Percentiles rank a stretch among this genome's conserved stretches.
Evolutionary conservation across 2,113 vertebrate species (phyloP).

Genomic region (Tachysurus vachellii): DNA sequence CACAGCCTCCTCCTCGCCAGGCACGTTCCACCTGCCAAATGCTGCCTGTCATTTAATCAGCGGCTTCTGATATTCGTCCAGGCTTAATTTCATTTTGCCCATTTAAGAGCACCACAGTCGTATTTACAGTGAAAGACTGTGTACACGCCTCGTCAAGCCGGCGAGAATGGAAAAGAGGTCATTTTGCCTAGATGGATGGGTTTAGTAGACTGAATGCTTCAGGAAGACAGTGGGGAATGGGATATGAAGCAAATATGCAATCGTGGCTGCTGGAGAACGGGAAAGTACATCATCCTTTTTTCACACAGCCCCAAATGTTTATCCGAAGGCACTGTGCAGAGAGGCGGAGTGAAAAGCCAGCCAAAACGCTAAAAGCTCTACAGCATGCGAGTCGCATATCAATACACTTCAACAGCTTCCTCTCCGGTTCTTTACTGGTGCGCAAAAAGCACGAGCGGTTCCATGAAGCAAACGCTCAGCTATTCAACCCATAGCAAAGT

Average conservation of each 20-base stretch:
- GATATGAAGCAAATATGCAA: slow-evolving; percentile 29
- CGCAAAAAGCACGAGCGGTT: background rate
- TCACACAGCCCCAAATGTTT: background rate
- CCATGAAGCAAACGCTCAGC: slow-evolving; percentile 12
- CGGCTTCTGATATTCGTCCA: slow-evolving; percentile 47
- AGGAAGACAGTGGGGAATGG: slow-evolving; percentile 1
- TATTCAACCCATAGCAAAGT: background rate
- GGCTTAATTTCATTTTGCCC: slow-evolving; percentile 37
- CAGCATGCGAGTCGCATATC: slow-evolving; percentile 25
- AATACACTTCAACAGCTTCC: slow-evolving; percentile 21
- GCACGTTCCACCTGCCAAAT: slow-evolving; percentile 49
- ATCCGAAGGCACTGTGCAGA: background rate
- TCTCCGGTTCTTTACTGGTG: background rate
- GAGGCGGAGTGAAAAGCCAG: background rate
- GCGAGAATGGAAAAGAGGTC: slow-evolving; percentile 23
- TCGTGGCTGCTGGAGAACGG: slow-evolving; percentile 16
- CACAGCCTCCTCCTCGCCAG: slow-evolving; percentile 27
- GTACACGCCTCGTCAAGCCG: slow-evolving; percentile 4
- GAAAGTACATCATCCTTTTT: background rate
- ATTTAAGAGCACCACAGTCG: slow-evolving; percentile 33
- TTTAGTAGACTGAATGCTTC: slow-evolving; percentile 31
- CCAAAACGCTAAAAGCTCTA: slow-evolving; percentile 4
- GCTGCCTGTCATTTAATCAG: slow-evolving; percentile 29
- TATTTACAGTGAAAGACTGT: slow-evolving; percentile 22
- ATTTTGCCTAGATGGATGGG: slow-evolving; percentile 34